Evolutionary conservation across 2,113 vertebrate species (phyloP).

Genomic region (Sturnus vulgaris): DNA sequence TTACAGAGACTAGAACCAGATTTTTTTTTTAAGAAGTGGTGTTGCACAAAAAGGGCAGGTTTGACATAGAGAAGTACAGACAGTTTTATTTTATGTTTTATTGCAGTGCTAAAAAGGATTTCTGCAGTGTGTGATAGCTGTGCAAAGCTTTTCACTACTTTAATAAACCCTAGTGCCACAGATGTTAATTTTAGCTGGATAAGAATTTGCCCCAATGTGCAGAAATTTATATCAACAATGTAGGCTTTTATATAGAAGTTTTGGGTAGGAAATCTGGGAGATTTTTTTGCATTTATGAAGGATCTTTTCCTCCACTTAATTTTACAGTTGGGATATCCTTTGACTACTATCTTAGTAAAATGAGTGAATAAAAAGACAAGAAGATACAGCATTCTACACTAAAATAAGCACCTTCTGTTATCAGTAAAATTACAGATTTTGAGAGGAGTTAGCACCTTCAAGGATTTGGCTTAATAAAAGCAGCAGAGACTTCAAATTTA

Average conservation of each 20-base stretch:
- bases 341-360: not conserved
- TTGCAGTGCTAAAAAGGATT: constrained; percentile 26
- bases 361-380: not conserved
- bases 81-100: constrained; percentile 50
- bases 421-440: not conserved
- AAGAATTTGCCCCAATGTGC: not conserved
- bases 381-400: not conserved
- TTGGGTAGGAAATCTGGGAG: not conserved
- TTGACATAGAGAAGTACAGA: not conserved
- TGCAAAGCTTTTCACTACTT: not conserved
- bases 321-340: not conserved
- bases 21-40: not conserved
- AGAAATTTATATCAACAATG: not conserved
- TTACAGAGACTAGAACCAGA: not conserved
- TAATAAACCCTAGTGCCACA: not conserved
- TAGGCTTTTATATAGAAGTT: not conserved
- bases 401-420: not conserved
- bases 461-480: not conserved
- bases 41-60: not conserved
- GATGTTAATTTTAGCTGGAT: not conserved
- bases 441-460: not conserved
- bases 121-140: not conserved
- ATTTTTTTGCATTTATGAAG: not conserved
- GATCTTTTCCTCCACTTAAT: not conserved
- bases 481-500: not conserved